phyloP scores from a whole-genome alignment of 1,140 invertebrate species.

The Archivesica marissinica region DNA sequence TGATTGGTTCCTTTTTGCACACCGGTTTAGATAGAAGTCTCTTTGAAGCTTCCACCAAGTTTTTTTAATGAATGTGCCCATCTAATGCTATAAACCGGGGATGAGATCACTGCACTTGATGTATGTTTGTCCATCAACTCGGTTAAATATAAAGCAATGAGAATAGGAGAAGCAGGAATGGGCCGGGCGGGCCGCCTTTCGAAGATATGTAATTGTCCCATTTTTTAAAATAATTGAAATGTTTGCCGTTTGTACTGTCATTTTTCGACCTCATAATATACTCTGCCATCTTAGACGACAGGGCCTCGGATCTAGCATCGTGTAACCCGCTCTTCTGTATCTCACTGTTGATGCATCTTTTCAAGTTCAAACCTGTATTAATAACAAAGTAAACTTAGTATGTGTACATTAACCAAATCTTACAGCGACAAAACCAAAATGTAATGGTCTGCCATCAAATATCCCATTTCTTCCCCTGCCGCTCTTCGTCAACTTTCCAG shows the following conservation, averaged over 20 bases:
- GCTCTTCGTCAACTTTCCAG: not conserved
- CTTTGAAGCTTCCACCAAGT: not conserved
- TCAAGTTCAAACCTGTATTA: slow-evolving; percentile 29
- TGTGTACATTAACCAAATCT: not conserved
- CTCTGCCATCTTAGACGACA: slow-evolving; percentile 10
- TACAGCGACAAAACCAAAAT: slow-evolving; percentile 14
- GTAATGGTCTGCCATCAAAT: slow-evolving; percentile 12
- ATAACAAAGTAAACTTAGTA: not conserved
- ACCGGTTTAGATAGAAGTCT: not conserved
- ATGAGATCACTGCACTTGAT: not conserved
- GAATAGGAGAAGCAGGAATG: slow-evolving; percentile 27
- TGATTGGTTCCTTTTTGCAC: not conserved
- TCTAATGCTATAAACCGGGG: slow-evolving; percentile 9
- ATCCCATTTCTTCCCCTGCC: slow-evolving; percentile 20
- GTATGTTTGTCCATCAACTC: slow-evolving; percentile 13
- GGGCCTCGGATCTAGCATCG: too few species aligned
- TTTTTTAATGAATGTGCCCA: slow-evolving; percentile 33
- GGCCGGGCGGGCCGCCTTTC: not conserved
- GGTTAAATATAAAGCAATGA: slow-evolving; percentile 36
- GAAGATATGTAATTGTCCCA: not conserved
- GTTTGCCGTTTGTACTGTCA: too few species aligned
- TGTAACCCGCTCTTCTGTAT: not conserved
- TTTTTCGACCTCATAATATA: not conserved
- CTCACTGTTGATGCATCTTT: not conserved
- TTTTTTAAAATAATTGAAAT: not conserved